Conservation (phyloP, 1,140 invertebrate species). For the Aphelinus atriplicis region DNA sequence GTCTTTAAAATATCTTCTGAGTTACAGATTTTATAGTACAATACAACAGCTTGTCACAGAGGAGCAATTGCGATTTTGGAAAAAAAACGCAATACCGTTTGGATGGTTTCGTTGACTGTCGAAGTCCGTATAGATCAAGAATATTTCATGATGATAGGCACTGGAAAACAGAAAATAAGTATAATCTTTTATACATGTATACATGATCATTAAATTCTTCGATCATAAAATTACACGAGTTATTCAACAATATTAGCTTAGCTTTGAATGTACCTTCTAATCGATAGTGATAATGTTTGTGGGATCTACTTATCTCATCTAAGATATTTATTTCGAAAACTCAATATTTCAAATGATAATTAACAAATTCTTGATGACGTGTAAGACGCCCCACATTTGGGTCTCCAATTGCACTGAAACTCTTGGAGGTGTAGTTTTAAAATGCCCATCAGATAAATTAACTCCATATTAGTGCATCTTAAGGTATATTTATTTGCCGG, state of each 20-base stretch:
- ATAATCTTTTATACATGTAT: background rate
- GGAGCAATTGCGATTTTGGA: background rate
- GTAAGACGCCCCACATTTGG: too few relatives aligned
- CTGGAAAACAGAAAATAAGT: slow-evolving; percentile 48
- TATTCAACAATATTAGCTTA: background rate
- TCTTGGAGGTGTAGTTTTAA: too few relatives aligned
- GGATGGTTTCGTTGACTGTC: background rate
- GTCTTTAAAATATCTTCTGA: too few relatives aligned
- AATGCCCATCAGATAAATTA: too few relatives aligned
- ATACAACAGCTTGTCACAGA: background rate
- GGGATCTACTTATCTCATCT: too few relatives aligned
- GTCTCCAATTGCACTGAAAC: too few relatives aligned
- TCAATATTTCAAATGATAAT: too few relatives aligned
- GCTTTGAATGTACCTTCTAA: background rate
- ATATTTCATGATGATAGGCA: slow-evolving; percentile 53
- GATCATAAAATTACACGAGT: background rate
- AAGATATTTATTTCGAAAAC: too few relatives aligned
- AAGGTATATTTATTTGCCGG: too few relatives aligned
- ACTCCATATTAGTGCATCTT: too few relatives aligned
- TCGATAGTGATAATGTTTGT: too few relatives aligned
- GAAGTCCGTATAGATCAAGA: slow-evolving; percentile 40
- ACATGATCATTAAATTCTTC: background rate
- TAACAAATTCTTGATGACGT: too few relatives aligned
- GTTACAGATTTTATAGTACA: slow-evolving; percentile 4
- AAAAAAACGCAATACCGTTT: slow-evolving; percentile 5